These are phyloP conservation scores for Nicator chloris DNA, from an alignment of 2,113 vertebrate species.

Conservation along the genomic window DNA sequence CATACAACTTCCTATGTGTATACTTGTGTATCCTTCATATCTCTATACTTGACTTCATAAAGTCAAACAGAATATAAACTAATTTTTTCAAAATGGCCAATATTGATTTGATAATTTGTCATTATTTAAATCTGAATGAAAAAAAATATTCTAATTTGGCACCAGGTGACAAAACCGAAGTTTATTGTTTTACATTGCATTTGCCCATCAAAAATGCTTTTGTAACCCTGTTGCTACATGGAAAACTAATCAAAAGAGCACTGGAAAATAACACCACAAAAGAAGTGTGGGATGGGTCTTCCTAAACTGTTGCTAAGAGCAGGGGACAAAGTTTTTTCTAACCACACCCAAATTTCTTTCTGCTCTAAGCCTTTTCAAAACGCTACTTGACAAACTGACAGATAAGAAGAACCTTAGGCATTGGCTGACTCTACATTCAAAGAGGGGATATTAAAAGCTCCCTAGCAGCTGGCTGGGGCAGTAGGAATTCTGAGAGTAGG, in stretches of 20 bases:
- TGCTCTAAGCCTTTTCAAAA: neutral
- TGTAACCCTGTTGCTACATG: neutral
- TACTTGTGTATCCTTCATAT: neutral
- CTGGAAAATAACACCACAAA: neutral
- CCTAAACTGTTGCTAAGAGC: neutral
- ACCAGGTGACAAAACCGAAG: neutral
- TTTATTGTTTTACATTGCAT: neutral
- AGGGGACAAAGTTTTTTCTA: neutral
- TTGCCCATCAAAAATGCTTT: neutral
- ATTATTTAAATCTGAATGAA: neutral
- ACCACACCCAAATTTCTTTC: neutral
- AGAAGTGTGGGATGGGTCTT: neutral
- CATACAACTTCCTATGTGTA: neutral
- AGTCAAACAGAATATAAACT: neutral
- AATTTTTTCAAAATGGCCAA: neutral
- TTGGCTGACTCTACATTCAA: neutral
- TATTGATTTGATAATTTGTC: neutral
- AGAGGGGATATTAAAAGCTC: neutral
- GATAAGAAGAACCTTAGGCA: neutral
- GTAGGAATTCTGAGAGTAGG: neutral
- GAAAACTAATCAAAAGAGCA: neutral
- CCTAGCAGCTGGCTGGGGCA: neutral
- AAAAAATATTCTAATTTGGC: neutral
- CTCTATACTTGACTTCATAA: neutral
- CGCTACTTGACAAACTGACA: neutral